Conservation (phyloP, 2,888 invertebrate genomes). For the Athalia cordata region DNA sequence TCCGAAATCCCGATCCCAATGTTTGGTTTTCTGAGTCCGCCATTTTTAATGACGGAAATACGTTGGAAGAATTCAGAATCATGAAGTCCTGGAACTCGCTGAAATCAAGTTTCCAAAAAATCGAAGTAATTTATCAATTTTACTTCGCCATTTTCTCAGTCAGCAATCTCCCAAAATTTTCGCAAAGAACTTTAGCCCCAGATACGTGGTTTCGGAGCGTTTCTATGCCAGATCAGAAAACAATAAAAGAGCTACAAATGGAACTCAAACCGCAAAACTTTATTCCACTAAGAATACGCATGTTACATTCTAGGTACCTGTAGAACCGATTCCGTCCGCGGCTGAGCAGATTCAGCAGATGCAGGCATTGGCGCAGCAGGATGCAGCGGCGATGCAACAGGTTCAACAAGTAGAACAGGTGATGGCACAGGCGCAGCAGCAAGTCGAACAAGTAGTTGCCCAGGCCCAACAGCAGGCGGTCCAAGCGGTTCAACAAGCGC, state of each 20-base stretch:
- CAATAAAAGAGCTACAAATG: neutral
- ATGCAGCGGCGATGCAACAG: constrained; percentile 67
- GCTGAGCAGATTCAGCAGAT: constrained; percentile 64
- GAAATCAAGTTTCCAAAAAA: too few relatives aligned
- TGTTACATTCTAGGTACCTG: constrained; percentile 1
- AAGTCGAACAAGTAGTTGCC: constrained; percentile 71
- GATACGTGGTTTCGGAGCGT: too few relatives aligned
- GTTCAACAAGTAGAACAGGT: constrained; percentile 70
- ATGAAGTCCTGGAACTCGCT: too few relatives aligned
- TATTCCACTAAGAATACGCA: neutral
- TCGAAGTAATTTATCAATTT: too few relatives aligned
- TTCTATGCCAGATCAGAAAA: neutral
- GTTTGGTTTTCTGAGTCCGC: too few relatives aligned
- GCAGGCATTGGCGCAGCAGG: constrained; percentile 64
- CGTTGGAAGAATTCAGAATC: too few relatives aligned
- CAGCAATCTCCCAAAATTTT: too few relatives aligned
- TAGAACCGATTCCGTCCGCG: constrained; percentile 30
- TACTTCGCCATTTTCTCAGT: too few relatives aligned
- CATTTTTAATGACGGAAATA: too few relatives aligned
- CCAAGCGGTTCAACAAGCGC: constrained; percentile 70
- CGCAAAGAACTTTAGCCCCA: too few relatives aligned
- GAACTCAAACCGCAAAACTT: neutral
- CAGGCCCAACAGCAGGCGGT: constrained; percentile 71
- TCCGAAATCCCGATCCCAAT: neutral
- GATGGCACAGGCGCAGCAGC: constrained; percentile 70